These are phyloP conservation scores for Sphaerodactylus townsendi DNA, from an alignment of 2,113 vertebrate genomes.

Conservation along the genomic window DNA sequence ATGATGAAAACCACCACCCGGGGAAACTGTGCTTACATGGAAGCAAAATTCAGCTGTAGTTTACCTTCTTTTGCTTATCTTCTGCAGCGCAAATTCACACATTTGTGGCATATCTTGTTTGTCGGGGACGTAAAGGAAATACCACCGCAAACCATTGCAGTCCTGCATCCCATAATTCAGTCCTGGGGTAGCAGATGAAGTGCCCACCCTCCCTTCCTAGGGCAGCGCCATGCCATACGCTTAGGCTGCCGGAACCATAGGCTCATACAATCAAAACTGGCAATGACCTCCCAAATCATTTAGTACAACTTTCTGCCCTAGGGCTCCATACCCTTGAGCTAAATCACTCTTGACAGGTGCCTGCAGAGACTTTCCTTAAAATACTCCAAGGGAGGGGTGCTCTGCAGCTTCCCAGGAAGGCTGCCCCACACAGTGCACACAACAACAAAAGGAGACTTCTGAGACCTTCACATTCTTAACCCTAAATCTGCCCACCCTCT, in stretches of 20 bases:
- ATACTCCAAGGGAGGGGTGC: background rate
- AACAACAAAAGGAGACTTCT: background rate
- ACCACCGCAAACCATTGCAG: background rate
- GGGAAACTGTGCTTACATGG: no score
- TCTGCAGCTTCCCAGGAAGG: background rate
- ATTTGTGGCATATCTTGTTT: no score
- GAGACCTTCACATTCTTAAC: background rate
- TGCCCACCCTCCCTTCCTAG: no score
- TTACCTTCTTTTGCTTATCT: no score
- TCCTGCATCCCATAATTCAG: background rate
- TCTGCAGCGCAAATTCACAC: no score
- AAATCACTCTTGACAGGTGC: constrained; percentile 2
- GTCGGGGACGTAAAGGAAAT: background rate
- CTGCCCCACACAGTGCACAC: background rate
- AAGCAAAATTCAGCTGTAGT: no score
- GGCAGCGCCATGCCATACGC: background rate
- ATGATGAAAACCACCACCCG: no score
- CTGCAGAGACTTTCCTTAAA: background rate
- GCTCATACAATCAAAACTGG: background rate
- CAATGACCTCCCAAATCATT: background rate
- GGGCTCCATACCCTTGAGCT: background rate
- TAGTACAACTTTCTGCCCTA: background rate
- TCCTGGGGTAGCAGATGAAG: background rate
- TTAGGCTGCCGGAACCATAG: background rate
- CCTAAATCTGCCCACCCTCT: background rate